phyloP scores from a whole-genome alignment of 2,113 vertebrate genomes.

The Amphiprion percula region DNA sequence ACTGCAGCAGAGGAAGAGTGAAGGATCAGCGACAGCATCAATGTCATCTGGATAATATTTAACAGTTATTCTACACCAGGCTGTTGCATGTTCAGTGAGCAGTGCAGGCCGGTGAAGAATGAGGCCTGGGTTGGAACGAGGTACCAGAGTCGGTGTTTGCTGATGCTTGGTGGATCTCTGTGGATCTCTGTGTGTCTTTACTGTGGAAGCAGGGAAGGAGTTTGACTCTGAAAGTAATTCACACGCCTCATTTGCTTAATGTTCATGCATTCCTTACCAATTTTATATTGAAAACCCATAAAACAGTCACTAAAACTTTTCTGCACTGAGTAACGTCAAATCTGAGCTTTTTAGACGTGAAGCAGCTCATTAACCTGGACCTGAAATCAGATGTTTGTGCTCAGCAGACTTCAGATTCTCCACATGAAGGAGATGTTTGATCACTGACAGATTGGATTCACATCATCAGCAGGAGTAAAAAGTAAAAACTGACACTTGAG shows the following conservation, averaged over 20 bases:
- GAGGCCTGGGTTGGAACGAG: slow-evolving; percentile 15
- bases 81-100: slow-evolving; percentile 27
- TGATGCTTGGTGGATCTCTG: neutral
- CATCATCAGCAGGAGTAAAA: neutral
- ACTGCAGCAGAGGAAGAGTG: neutral
- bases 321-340: neutral
- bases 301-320: neutral
- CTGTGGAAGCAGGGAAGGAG: neutral
- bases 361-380: neutral
- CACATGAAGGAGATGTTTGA: neutral
- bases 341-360: neutral
- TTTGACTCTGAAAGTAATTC: slow-evolving; percentile 27
- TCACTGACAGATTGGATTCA: neutral
- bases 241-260: slow-evolving; percentile 31
- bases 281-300: slow-evolving; percentile 29
- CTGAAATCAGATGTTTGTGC: neutral
- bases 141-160: slow-evolving; percentile 18
- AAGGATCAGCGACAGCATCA: neutral
- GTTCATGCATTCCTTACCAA: slow-evolving; percentile 46
- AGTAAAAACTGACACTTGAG: neutral
- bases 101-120: slow-evolving; percentile 41
- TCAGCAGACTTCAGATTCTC: neutral
- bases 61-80: slow-evolving; percentile 22
- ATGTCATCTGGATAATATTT: slow-evolving; percentile 58
- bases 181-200: slow-evolving; percentile 13